Base-by-base conservation (phyloP, 2,797 vertebrate species). In the Xiphorhynchus erythropygius region DNA sequence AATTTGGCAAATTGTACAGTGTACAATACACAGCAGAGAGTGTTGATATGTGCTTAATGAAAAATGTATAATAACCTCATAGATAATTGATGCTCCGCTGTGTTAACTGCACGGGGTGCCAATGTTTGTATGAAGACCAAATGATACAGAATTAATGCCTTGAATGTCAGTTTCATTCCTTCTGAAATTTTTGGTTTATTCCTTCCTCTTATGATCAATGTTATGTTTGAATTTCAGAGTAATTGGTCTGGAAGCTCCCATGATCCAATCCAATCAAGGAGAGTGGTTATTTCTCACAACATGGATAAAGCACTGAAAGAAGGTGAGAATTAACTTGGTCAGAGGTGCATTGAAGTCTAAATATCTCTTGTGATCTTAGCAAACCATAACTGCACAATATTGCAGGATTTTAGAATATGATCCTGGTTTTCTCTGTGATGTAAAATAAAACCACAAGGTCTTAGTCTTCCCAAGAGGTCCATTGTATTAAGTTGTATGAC, bases 221-320 rank as follows among this genome's bases (percentile, higher is more conserved):
- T 90, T 96, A 73, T 84, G 39, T 89, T 89, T 82, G 41, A 79
- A 73, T 98, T 98, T 91, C 97, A 99, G 99, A 98, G 92, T 94
- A 96, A 97, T 90, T 98, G 98, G 87, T 94, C 84, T 94, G 98
- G 98, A 93, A 98, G 97, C 59, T 95, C 95, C 59, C 98, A 98
- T 83, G 99, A 99, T 73, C 96, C 97, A 3, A 86, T 96, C 87
- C 99, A 98, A 21, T 98, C 97, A 90, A 98, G 99, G 96, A 98
- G 98, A 94, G 98, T 99, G 94, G 98, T 99, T 84, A 98, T 99
- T 96, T 99, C 99, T 24, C 99, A 99, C 96, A 99, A 98, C 87
- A 98, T 99, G 98, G 99, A 99, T 96, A 99, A 99, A 98, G 98
- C 99, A 81, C 97, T 99, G 71, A 99, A 99, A 96, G 99, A 99